Conservation (phyloP, 2,113 vertebrate species). For the Otolemur garnettii region DNA sequence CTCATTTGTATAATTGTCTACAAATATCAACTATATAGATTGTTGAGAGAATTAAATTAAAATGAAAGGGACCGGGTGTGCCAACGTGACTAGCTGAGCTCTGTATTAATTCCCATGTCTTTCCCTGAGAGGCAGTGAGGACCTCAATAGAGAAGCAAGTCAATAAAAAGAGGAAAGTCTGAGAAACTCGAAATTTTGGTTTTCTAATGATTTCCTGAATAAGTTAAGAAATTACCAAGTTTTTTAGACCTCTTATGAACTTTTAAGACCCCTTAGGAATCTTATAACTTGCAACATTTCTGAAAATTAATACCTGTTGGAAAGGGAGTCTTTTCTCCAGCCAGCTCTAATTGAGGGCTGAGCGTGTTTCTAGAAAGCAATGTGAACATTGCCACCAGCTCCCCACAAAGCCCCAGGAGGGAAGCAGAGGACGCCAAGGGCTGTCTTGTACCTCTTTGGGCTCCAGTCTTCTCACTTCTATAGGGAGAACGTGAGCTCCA, state of each 20-base stretch:
- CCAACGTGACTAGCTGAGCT: neutral
- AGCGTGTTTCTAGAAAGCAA: neutral
- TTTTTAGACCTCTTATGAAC: neutral
- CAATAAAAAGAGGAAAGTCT: neutral
- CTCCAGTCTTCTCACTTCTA: neutral
- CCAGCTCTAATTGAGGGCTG: neutral
- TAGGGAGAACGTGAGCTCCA: accelerated
- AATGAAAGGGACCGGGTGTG: neutral
- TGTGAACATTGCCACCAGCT: accelerated
- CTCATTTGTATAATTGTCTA: conserved; percentile 18
- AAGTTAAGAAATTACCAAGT: neutral
- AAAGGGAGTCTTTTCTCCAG: neutral
- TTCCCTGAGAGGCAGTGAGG: neutral
- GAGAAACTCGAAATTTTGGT: neutral
- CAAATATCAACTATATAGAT: neutral
- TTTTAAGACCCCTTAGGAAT: neutral
- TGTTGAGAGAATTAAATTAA: neutral
- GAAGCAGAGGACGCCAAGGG: accelerated
- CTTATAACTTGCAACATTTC: neutral
- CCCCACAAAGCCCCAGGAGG: accelerated
- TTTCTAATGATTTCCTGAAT: neutral
- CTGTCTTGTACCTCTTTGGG: accelerated
- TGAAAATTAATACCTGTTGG: neutral
- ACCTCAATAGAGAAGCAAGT: neutral
- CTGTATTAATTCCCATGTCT: neutral